Evolutionary conservation across 2,113 vertebrate species (phyloP).

Genomic region (Anser brachyrhynchus): DNA sequence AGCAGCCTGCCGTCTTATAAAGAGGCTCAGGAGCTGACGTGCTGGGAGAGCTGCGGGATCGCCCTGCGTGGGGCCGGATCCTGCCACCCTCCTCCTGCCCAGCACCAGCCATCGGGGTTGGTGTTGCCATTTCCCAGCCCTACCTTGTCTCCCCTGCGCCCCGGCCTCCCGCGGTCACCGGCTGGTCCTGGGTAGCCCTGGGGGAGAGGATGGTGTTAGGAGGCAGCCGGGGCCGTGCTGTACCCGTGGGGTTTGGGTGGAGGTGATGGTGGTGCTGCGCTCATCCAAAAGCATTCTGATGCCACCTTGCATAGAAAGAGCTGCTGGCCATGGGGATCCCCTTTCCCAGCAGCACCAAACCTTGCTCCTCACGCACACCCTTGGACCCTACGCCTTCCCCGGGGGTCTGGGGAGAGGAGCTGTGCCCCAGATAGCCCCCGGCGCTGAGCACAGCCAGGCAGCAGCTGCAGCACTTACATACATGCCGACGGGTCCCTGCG

Average conservation of each 20-base stretch:
- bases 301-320: neutral
- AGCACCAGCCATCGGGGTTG: neutral
- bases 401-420: neutral
- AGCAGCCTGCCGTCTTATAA: neutral
- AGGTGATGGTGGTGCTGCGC: neutral
- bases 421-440: too few species aligned
- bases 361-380: neutral
- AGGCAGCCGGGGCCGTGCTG: neutral
- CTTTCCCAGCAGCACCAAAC: neutral
- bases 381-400: too few species aligned
- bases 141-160: constrained; percentile 82
- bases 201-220: neutral
- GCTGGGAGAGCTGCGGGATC: neutral
- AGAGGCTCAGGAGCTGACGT: neutral
- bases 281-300: neutral
- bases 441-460: neutral
- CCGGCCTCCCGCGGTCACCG: constrained; percentile 80
- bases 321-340: neutral
- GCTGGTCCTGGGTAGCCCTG: constrained; percentile 82
- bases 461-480: constrained; percentile 81
- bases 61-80: neutral
- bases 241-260: neutral
- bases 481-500: constrained; percentile 86
- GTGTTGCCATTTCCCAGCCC: neutral
- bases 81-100: neutral